Evolutionary conservation across 2,797 vertebrate species (phyloP).

Genomic region (Dermochelys coriacea): DNA sequence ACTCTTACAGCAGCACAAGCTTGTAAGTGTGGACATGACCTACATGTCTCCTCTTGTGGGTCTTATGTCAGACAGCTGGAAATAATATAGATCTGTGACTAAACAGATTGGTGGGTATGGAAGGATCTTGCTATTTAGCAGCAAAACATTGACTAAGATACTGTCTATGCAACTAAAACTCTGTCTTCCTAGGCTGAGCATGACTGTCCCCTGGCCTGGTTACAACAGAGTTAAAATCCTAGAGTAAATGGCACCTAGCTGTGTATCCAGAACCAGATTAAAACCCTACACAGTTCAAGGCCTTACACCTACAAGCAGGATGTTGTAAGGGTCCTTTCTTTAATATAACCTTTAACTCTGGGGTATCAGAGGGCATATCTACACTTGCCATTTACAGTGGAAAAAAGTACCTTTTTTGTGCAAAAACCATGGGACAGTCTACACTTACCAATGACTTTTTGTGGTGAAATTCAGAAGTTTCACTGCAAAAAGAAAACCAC

Average conservation of each 20-base stretch:
- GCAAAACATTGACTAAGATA: not conserved
- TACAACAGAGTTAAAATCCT: not conserved
- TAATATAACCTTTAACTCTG: not conserved
- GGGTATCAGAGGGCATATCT: no score
- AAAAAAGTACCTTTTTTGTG: no score
- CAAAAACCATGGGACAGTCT: no score
- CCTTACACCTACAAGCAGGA: not conserved
- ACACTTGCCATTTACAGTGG: no score
- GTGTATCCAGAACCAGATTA: not conserved
- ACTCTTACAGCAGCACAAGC: no score
- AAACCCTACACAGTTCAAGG: not conserved
- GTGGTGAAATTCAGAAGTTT: no score
- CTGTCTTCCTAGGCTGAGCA: not conserved
- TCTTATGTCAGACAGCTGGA: not conserved
- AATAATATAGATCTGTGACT: not conserved
- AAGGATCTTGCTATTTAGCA: not conserved
- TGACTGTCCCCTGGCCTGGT: not conserved
- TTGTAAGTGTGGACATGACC: accelerated
- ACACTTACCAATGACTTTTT: no score
- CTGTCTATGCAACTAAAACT: not conserved
- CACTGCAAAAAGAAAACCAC: no score
- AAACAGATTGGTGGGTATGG: not conserved
- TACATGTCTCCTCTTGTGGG: accelerated
- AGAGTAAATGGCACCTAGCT: not conserved
- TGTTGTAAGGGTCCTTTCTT: not conserved